Evolutionary conservation across 1,140 invertebrate species (phyloP).

Genomic region (Caenorhabditis inopinata): DNA sequence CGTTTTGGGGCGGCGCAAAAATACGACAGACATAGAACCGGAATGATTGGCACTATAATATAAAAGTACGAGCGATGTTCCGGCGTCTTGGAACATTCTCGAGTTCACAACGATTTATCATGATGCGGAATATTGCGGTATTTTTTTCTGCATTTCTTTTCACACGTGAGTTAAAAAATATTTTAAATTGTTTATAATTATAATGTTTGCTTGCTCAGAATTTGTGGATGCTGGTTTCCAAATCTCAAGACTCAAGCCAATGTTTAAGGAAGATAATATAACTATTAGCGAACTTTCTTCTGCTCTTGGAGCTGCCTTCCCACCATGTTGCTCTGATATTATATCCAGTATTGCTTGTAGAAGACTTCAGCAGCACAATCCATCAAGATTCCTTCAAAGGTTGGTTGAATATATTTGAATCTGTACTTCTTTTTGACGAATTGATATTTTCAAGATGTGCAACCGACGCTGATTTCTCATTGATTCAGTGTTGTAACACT

Average conservation of each 20-base stretch:
- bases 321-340: constrained; percentile 48
- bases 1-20: constrained; percentile 25
- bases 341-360: constrained; percentile 42
- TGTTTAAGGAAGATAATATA: constrained; percentile 17
- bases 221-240: neutral
- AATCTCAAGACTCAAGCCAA: neutral
- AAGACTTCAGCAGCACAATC: constrained; percentile 41
- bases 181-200: neutral
- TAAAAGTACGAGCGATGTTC: constrained; percentile 32
- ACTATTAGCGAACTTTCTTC: constrained; percentile 33
- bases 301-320: constrained; percentile 34
- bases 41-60: constrained; percentile 27
- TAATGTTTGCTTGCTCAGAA: neutral
- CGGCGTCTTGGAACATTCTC: constrained; percentile 10
- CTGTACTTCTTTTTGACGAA: too few species aligned
- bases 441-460: too few species aligned
- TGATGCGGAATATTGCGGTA: neutral
- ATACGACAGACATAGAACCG: constrained; percentile 12
- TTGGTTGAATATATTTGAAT: too few species aligned
- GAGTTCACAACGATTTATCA: neutral
- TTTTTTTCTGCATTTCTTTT: neutral
- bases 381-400: constrained; percentile 38
- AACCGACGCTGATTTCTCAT: constrained; percentile 46
- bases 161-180: neutral
- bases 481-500: constrained; percentile 50